phyloP scores from a whole-genome alignment of 1,140 invertebrate species.

The Gryllus bimaculatus region DNA sequence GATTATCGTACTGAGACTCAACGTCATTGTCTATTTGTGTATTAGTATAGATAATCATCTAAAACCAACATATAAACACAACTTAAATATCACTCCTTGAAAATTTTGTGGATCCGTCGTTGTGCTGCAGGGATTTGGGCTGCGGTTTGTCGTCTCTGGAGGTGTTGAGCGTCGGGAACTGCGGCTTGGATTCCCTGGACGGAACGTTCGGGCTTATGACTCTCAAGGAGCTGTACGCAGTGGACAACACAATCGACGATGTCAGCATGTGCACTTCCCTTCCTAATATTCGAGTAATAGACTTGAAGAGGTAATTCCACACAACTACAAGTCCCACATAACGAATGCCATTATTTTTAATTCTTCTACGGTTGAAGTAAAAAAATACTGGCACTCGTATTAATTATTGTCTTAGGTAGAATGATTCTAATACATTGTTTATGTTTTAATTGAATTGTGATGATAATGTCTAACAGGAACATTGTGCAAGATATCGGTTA shows the following conservation, averaged over 20 bases:
- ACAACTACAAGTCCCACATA: conserved; percentile 13
- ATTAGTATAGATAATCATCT: too few species aligned
- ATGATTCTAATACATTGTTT: neutral
- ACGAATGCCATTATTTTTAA: neutral
- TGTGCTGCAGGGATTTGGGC: conserved; percentile 46
- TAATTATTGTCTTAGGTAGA: conserved; percentile 6
- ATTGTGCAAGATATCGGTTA: conserved; percentile 33
- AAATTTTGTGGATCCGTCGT: too few species aligned
- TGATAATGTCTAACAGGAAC: conserved; percentile 29
- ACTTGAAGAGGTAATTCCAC: conserved; percentile 38
- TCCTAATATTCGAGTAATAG: conserved; percentile 40
- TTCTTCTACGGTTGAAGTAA: conserved; percentile 19
- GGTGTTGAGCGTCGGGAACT: conserved; percentile 51
- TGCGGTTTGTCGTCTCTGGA: conserved; percentile 47
- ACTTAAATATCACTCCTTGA: too few species aligned
- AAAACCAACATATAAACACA: too few species aligned
- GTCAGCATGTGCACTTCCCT: conserved; percentile 45
- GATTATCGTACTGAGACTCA: too few species aligned
- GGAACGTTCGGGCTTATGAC: conserved; percentile 49
- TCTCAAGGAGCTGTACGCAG: conserved; percentile 48
- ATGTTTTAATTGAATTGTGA: neutral
- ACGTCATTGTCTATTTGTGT: too few species aligned
- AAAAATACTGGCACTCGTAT: conserved; percentile 26
- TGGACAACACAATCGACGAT: conserved; percentile 48
- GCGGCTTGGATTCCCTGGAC: conserved; percentile 51